Evolutionary conservation across 2,113 vertebrate genomes (phyloP), one percentile per base, ranked within the genome.

Genomic region (Oxyruncus cristatus): DNA sequence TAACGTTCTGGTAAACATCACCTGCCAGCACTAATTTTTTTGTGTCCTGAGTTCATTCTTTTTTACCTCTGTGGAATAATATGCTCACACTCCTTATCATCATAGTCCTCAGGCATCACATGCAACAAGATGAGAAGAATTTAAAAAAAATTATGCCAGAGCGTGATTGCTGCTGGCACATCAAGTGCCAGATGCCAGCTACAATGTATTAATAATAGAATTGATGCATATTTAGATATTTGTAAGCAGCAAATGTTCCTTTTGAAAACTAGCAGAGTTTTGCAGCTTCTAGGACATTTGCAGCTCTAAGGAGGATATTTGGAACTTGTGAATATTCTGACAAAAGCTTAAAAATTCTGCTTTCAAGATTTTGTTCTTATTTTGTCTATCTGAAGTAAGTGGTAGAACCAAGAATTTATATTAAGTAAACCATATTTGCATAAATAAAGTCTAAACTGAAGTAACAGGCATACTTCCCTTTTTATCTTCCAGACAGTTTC

Each of bases 181-280:
- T 89, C 72, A 88, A 95, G 75, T 83, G 55, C 82, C 93, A 96
- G 87, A 92, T 96, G 74, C 68, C 68, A 91, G 75, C 55, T 88
- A 77, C 61, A 73, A 82, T 85, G 66, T 81, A 93, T 96, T 97
- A 82, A 78, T 95, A 96, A 95, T 82, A 94, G 56, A 91, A 71
- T 59, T 86, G 88, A 94, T 96, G 86, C 35, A 91, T 95, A 95
- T 97, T 95, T 94, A 96, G 82, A 91, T 81, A 93, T 92, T 95
- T 95, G 9, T 83, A 94, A 95, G 95, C 58, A 95, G 67, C 65
- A 91, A 96, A 81, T 72, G 50, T 73, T 86, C 52, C 77, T 41
- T 86, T 97, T 95, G 77, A 94, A 94, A 97, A 78, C 62, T 75
- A 94, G 49, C 33, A 61, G 61, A 75, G 68, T 95, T 97, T 95